Evolutionary conservation across 2,113 vertebrate genomes (phyloP), one percentile per base, ranked within the genome.

Genomic region (Laticauda colubrina): DNA sequence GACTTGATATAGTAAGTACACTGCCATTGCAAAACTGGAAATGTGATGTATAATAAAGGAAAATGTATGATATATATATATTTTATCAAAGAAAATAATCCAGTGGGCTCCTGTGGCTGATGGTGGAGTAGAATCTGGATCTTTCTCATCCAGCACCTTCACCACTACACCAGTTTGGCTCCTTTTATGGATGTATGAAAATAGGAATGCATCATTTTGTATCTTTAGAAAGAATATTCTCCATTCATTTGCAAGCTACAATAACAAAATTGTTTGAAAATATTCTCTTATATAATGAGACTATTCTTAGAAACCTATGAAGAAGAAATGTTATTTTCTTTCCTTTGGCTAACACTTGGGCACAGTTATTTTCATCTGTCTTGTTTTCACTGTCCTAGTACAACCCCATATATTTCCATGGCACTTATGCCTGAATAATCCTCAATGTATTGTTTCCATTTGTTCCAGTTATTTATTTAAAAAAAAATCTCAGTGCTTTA

Each of bases 391-490:
- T 87, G 34, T 9, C 90, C 43, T 34, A n/a, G 10, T 0, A 0
- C 94, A 94, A 53, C 61, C 11, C 24, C n/a, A 57, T 51, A 51
- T 9, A 86, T 91, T 56, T 61, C 43, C 85, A 29, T 51, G 81
- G 21, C 87, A 21, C 94, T 94, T 95, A 94, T 87, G 54, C 51
- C 39, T 54, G 43, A 90, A 29, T 86, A 23, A 5, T 69, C 18
- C 45, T 34, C 29, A 51, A 2, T 54, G 89, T 92, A 92, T 21
- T 95, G 21, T 34, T 56, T 64, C 92, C 91, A 8, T 1, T 43
- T 23, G 85, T 91, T 48, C 59, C 85, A 9, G 0, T 61, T 85
- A 8, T 59, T 91, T 21, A 48, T 92, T n/a, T 20, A 3, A 20
- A 34, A 34, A 34, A 39, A 39, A 20, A 64, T 10, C 29, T 64